Evolutionary conservation across 2,797 vertebrate species (phyloP).

Genomic region (Dallia pectoralis): DNA sequence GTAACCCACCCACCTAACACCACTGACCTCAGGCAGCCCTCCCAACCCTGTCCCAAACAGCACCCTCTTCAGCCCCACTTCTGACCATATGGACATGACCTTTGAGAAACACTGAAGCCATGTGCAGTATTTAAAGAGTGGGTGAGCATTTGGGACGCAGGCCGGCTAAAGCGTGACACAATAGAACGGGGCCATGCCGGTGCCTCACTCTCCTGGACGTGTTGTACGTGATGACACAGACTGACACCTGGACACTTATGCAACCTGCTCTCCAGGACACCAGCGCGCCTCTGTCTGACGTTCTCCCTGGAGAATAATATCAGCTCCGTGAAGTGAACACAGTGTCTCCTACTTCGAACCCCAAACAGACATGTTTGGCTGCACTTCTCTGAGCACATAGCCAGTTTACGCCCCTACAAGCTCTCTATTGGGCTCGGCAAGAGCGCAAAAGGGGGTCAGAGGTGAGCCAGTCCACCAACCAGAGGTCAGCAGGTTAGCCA

Average conservation of each 20-base stretch:
- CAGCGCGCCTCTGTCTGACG: no score
- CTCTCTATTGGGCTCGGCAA: not conserved
- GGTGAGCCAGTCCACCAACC: no score
- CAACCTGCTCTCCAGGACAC: no score
- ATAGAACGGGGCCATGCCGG: not conserved
- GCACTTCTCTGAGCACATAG: not conserved
- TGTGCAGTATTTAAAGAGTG: not conserved
- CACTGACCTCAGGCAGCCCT: no score
- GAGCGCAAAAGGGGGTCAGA: no score
- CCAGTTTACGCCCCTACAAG: not conserved
- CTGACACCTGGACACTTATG: slow-evolving; percentile 5
- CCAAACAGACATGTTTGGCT: not conserved
- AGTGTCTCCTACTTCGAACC: not conserved
- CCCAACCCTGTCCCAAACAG: no score
- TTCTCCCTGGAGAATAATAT: not conserved
- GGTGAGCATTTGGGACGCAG: not conserved
- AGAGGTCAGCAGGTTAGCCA: not conserved
- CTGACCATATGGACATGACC: not conserved
- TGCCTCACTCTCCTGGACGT: not conserved
- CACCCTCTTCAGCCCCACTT: no score
- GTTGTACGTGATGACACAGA: slow-evolving; percentile 19
- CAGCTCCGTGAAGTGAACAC: not conserved
- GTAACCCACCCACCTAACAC: no score
- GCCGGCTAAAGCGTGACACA: not conserved
- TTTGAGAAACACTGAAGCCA: not conserved